phyloP scores from a whole-genome alignment of 2,888 invertebrate species.

The Sminthurides aquaticus region DNA sequence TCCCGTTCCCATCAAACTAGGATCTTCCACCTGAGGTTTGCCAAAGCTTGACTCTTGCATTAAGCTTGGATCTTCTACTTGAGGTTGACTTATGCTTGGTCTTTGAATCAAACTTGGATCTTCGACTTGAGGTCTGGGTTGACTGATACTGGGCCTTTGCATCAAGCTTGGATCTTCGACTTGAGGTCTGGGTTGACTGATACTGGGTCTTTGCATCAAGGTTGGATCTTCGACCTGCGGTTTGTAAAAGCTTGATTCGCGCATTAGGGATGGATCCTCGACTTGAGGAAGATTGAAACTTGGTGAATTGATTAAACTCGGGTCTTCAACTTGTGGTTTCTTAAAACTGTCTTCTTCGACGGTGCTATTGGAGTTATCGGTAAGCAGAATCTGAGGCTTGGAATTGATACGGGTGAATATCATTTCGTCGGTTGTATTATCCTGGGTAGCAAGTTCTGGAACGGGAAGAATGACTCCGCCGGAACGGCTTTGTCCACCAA shows the following conservation, averaged over 20 bases:
- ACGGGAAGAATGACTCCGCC: not conserved
- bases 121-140: not conserved
- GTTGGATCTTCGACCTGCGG: conserved; percentile 6
- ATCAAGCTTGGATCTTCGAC: conserved; percentile 1
- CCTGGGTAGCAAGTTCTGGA: not conserved
- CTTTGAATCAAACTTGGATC: conserved; percentile 4
- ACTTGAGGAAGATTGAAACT: conserved; percentile 3
- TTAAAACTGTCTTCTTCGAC: no score
- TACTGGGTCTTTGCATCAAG: not conserved
- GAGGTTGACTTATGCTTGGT: not conserved
- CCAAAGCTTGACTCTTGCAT: not conserved
- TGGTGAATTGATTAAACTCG: no score
- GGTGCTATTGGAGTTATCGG: not conserved
- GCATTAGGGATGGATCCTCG: not conserved
- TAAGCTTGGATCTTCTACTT: conserved; percentile 3
- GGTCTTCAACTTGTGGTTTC: conserved; percentile 2
- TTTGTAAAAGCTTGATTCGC: no score
- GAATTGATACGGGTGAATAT: not conserved
- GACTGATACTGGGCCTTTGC: not conserved
- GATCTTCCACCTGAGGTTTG: not conserved
- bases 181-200: not conserved
- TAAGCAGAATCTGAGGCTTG: not conserved
- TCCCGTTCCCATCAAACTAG: not conserved
- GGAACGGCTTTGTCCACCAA: not conserved
- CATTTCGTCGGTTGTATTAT: not conserved